These are phyloP conservation scores for Mesembrinibis cayennensis DNA, from an alignment of 2,113 vertebrate species.

Conservation along the genomic window DNA sequence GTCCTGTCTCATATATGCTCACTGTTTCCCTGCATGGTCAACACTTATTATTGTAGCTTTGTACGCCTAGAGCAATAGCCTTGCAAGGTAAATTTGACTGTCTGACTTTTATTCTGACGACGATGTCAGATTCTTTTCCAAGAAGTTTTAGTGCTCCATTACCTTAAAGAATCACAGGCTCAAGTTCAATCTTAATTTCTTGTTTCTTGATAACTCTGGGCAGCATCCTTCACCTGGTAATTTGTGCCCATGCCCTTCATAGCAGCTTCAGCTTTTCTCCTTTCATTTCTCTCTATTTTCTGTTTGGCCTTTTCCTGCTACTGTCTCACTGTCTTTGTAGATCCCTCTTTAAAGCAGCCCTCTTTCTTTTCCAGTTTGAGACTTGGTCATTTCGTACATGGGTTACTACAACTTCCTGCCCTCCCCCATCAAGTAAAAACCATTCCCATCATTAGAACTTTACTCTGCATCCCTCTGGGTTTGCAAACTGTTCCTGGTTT, in stretches of 20 bases:
- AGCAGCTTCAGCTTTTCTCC: neutral
- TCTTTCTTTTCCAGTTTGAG: neutral
- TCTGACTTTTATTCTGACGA: neutral
- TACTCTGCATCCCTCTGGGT: neutral
- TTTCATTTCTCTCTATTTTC: neutral
- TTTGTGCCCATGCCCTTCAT: neutral
- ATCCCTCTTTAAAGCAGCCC: neutral
- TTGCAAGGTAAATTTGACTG: neutral
- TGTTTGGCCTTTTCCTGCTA: neutral
- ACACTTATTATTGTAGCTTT: fast-evolving
- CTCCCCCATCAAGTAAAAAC: neutral
- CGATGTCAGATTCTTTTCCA: neutral
- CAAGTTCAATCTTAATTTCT: neutral
- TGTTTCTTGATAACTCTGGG: neutral
- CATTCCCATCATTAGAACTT: neutral
- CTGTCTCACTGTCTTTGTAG: neutral
- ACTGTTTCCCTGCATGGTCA: neutral
- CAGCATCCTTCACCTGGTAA: neutral
- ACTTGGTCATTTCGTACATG: neutral
- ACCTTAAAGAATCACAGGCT: neutral
- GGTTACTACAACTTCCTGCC: neutral
- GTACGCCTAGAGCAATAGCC: neutral
- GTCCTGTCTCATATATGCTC: neutral
- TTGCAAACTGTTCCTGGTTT: neutral
- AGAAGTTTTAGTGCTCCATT: neutral